Percentiles rank a stretch among this genome's conserved stretches.
Evolutionary conservation across 2,113 vertebrate species (phyloP).

Genomic region (Ifrita kowaldi): DNA sequence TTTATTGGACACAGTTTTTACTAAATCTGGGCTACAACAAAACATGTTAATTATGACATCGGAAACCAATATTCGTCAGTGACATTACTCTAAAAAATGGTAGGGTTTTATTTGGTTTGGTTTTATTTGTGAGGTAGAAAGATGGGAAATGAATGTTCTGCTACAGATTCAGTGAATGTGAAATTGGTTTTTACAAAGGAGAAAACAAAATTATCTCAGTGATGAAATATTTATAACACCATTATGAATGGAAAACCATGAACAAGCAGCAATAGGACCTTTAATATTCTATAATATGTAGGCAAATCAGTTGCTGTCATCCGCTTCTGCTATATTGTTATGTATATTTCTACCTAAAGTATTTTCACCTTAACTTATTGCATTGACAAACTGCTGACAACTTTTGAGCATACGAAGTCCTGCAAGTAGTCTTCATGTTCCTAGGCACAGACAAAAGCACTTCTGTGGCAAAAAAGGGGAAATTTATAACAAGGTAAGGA

Average conservation of each 20-base stretch:
- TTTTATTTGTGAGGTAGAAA: slow-evolving; percentile 33
- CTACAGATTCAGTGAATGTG: slow-evolving; percentile 6
- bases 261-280: neutral
- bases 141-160: neutral
- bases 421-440: neutral
- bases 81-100: neutral
- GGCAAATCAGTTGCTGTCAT: neutral
- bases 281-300: neutral
- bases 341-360: neutral
- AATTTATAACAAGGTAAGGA: neutral
- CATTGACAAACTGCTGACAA: neutral
- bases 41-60: slow-evolving; percentile 13
- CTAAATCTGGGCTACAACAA: neutral
- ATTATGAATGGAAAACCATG: neutral
- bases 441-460: neutral
- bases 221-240: slow-evolving; percentile 44
- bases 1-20: neutral
- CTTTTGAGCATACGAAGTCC: neutral
- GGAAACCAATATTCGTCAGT: neutral
- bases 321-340: neutral
- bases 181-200: slow-evolving; percentile 49
- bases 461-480: neutral
- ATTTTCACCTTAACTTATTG: slow-evolving; percentile 9
- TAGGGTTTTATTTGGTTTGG: neutral
- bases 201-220: slow-evolving; percentile 27